Base-by-base conservation (phyloP, 2,888 invertebrate species). In the Limenitis camilla region DNA sequence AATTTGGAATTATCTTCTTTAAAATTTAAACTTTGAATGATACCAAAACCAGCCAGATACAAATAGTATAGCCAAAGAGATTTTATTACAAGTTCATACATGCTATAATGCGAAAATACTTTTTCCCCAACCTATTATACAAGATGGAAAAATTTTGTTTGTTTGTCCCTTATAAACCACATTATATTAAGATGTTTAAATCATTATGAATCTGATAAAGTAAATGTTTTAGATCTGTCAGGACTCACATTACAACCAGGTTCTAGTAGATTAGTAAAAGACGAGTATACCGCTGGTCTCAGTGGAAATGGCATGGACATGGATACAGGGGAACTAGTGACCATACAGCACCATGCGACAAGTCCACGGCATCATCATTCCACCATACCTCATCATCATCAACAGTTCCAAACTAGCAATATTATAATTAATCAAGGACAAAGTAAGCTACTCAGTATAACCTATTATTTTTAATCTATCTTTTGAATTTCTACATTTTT, bases 191-290 rank as follows among this genome's bases (percentile, higher is more conserved):
- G 19, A 19, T 19, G 19, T 19, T 19, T 19, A 19, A 19, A 36
- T 38, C 38, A 45, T 11, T 36, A 30, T 10, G 28, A 35, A 45
- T 45, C 36, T 45, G 36, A 45, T 29, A 36, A 45, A 45, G 36
- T 45, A 19, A 44, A 53, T 66, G 68, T 85, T 88, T 69, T 89
- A 93, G 96, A 97, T 90, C 88, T 98, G 60, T 97, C 97, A 49
- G 97, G 97, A 10, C 88, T 98, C 49, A 97, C 96, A 6, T 89
- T 98, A 48, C 96, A 95, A 74, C 92, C 95, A 4, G 93, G 92
- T 7, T 92, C 95, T 5, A 93, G 94, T 70, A 90, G 96, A 63
- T 88, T 96, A 63, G 95, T 97, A 32, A 97, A 97, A 82, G 97
- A 97, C 88, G 97, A 97, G 76, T 97, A 96, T 78, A 92, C 94